These are phyloP conservation scores for Carassius auratus DNA, from an alignment of 2,113 vertebrate species.

Conservation along the genomic window DNA sequence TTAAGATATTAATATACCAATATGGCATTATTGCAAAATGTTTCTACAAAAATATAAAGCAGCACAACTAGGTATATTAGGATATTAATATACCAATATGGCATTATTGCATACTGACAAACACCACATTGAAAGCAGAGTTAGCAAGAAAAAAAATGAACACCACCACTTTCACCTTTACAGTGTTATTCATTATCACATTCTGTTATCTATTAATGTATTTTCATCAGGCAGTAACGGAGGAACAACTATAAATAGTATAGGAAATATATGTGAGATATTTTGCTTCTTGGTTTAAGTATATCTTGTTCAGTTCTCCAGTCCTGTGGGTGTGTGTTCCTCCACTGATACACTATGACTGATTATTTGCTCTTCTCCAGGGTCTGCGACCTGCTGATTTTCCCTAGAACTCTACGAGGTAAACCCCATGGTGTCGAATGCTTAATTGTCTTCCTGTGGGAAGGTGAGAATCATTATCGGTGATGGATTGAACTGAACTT, in stretches of 20 bases:
- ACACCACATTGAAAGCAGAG: too few species aligned
- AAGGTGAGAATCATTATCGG: constrained; percentile 67
- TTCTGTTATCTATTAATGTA: not conserved
- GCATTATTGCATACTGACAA: too few species aligned
- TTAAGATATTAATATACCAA: too few species aligned
- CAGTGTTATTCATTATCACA: not conserved
- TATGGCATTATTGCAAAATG: too few species aligned
- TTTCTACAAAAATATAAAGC: too few species aligned
- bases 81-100: too few species aligned
- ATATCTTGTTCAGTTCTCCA: too few species aligned
- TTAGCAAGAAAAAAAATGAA: too few species aligned
- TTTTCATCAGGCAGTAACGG: not conserved
- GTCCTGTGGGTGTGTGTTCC: too few species aligned
- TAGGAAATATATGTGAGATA: too few species aligned
- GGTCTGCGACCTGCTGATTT: constrained; percentile 71
- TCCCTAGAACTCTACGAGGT: constrained; percentile 59
- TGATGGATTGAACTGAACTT: constrained; percentile 69
- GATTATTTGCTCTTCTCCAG: constrained; percentile 50
- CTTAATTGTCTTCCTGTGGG: constrained; percentile 66
- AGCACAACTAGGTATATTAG: too few species aligned
- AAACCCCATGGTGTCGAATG: constrained; percentile 67
- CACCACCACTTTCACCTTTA: not conserved
- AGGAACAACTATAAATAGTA: not conserved
- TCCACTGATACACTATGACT: not conserved
- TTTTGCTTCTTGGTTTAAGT: too few species aligned